phyloP scores from a whole-genome alignment of 2,888 invertebrate genomes.

The Venustoraphidia nigricollis region DNA sequence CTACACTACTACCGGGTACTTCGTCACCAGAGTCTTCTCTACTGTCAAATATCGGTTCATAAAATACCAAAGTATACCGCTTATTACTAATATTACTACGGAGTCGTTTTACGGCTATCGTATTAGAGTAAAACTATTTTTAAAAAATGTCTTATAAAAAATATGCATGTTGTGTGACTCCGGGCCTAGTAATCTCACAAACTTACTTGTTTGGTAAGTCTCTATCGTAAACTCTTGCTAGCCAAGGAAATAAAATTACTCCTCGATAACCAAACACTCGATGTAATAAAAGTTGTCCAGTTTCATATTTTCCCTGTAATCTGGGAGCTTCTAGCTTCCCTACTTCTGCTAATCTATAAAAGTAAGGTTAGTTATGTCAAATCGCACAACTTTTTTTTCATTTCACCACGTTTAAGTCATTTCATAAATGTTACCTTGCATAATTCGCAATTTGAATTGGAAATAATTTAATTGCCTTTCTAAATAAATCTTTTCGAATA shows the following conservation, averaged over 20 bases:
- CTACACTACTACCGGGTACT: conserved; percentile 31
- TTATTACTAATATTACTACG: too few species aligned
- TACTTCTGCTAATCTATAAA: conserved; percentile 76
- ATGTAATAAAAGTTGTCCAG: conserved; percentile 91
- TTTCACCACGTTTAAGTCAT: too few species aligned
- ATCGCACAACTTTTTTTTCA: too few species aligned
- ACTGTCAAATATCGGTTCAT: background rate
- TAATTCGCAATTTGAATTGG: background rate
- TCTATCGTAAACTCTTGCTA: conserved; percentile 87
- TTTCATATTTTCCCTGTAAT: conserved; percentile 80
- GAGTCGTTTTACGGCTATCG: too few species aligned
- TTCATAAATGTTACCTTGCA: background rate
- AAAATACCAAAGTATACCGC: background rate
- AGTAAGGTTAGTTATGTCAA: background rate
- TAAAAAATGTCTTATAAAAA: background rate
- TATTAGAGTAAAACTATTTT: background rate
- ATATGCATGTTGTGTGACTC: background rate
- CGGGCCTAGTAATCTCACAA: conserved; percentile 1
- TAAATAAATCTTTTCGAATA: background rate
- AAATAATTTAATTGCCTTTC: background rate
- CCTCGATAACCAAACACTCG: conserved; percentile 95
- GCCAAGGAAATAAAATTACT: conserved; percentile 92
- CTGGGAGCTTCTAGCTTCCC: conserved; percentile 82
- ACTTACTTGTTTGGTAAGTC: conserved; percentile 48
- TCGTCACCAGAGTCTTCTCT: conserved; percentile 17